Conservation (phyloP, 2,888 invertebrate genomes). For the Volucella inflata region DNA sequence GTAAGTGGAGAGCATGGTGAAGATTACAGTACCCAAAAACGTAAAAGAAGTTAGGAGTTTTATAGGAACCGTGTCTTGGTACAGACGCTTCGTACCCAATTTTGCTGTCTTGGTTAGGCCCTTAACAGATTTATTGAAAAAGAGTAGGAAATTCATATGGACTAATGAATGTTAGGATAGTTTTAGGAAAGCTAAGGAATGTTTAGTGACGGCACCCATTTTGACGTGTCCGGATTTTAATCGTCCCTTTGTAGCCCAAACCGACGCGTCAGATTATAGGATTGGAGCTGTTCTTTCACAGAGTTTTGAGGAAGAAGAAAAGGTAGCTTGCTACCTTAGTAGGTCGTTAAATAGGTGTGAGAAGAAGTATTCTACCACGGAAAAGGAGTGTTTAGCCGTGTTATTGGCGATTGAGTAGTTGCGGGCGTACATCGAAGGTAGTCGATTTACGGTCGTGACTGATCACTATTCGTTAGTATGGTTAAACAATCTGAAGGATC, state of each 20-base stretch:
- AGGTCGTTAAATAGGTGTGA: conserved; percentile 13
- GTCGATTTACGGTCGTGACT: conserved; percentile 4
- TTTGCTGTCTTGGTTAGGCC: conserved; percentile 15
- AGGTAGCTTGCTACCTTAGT: conserved; percentile 35
- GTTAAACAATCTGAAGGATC: conserved; percentile 2
- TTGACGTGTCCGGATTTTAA: conserved; percentile 39
- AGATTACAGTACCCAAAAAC: conserved; percentile 26
- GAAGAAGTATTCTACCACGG: neutral
- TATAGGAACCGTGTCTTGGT: conserved; percentile 24
- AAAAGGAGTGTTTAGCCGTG: conserved; percentile 8
- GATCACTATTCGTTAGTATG: conserved; percentile 7
- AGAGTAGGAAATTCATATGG: conserved; percentile 1
- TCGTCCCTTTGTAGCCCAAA: conserved; percentile 36
- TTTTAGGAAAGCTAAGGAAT: conserved; percentile 37
- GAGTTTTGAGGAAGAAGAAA: conserved; percentile 41
- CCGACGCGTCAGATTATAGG: conserved; percentile 58
- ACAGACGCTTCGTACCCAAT: conserved; percentile 31
- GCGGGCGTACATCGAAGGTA: conserved; percentile 7
- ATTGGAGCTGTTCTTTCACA: conserved; percentile 40
- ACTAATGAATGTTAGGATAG: conserved; percentile 9
- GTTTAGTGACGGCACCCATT: conserved; percentile 28
- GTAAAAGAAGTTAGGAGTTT: conserved; percentile 34
- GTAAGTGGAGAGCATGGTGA: conserved; percentile 21
- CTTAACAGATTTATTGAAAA: conserved; percentile 8
- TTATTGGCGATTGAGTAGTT: conserved; percentile 30